Evolutionary conservation across 1,140 invertebrate genomes (phyloP).

Genomic region (Drosophila nigrodunni): DNA sequence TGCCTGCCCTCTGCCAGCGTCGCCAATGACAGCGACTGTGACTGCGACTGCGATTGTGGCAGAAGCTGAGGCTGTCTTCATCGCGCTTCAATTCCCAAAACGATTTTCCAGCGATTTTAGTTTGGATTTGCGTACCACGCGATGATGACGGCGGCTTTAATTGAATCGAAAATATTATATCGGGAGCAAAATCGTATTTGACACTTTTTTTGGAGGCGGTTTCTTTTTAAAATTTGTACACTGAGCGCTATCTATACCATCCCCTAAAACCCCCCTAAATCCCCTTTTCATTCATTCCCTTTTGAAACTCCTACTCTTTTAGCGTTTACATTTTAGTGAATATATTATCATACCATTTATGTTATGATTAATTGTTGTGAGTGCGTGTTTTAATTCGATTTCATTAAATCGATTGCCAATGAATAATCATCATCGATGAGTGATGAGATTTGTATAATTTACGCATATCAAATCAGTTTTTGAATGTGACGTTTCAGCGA

Average conservation of each 20-base stretch:
- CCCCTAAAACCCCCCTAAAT: neutral
- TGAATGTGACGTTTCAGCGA: neutral
- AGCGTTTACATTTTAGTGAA: slow-evolving; percentile 6
- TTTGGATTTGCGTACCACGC: slow-evolving; percentile 82
- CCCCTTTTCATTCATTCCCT: neutral
- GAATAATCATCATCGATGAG: slow-evolving; percentile 29
- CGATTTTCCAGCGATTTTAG: slow-evolving; percentile 81
- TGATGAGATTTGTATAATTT: slow-evolving; percentile 21
- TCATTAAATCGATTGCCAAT: slow-evolving; percentile 20
- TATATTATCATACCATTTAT: slow-evolving; percentile 9
- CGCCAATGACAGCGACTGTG: slow-evolving; percentile 1
- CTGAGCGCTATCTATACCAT: slow-evolving; percentile 12
- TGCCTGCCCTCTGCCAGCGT: slow-evolving; percentile 24
- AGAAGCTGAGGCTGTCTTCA: slow-evolving; percentile 68
- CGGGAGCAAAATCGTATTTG: slow-evolving; percentile 19
- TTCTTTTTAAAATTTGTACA: neutral
- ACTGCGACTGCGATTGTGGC: slow-evolving; percentile 16
- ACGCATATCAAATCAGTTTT: neutral
- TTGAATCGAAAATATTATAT: slow-evolving; percentile 58
- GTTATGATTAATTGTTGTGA: slow-evolving; percentile 35
- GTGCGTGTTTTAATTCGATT: slow-evolving; percentile 5
- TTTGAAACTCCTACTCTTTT: neutral
- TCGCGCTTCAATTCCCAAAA: slow-evolving; percentile 79
- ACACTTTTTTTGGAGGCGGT: slow-evolving; percentile 41
- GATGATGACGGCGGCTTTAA: slow-evolving; percentile 78